Conservation (phyloP, 1,140 invertebrate genomes). For the Laupala kohalensis region DNA sequence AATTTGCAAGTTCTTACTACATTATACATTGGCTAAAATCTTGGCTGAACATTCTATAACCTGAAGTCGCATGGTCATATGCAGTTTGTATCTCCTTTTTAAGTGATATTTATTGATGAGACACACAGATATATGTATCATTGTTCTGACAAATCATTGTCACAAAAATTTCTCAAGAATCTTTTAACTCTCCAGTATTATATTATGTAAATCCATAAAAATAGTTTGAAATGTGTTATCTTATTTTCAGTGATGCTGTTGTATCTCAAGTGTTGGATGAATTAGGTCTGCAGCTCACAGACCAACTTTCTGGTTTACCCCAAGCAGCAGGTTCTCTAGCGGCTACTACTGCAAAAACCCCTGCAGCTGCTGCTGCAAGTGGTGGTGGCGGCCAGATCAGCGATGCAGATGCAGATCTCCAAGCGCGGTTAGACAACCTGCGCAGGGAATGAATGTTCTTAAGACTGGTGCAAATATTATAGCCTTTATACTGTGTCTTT, state of each 20-base stretch:
- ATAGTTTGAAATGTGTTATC: too few species aligned
- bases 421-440: conserved; percentile 86
- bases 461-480: not conserved
- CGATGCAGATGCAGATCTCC: conserved; percentile 89
- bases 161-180: not conserved
- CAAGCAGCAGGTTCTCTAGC: conserved; percentile 49
- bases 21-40: too few species aligned
- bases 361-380: conserved; percentile 37
- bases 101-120: too few species aligned
- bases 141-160: not conserved
- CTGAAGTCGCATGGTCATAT: too few species aligned
- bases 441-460: conserved; percentile 53
- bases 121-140: too few species aligned
- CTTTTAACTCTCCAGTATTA: not conserved
- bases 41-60: too few species aligned
- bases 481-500: not conserved
- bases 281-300: conserved; percentile 84
- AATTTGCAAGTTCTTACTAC: too few species aligned
- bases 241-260: conserved; percentile 60
- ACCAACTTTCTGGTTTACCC: conserved; percentile 78
- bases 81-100: too few species aligned
- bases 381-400: conserved; percentile 42
- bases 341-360: conserved; percentile 32
- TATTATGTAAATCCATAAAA: not conserved
- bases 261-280: conserved; percentile 92